phyloP scores from a whole-genome alignment of 2,113 vertebrate species.

The Gnathonemus longibarbis region DNA sequence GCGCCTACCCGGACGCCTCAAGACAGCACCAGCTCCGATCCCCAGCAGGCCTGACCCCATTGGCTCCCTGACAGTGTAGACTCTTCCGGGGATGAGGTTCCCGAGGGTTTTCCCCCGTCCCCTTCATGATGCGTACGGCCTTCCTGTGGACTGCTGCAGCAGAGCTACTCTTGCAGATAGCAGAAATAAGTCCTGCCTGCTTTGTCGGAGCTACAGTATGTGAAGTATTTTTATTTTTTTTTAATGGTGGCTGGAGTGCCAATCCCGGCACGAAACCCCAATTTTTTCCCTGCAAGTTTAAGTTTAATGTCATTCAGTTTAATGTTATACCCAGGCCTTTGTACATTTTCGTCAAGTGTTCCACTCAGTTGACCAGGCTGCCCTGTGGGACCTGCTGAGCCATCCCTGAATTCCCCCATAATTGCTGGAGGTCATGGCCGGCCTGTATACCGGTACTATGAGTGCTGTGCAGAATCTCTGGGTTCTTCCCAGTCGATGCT shows the following conservation, averaged over 20 bases:
- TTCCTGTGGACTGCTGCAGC: not conserved
- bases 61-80: not conserved
- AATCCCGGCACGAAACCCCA: too few relatives aligned
- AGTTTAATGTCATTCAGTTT: not conserved
- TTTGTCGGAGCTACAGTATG: too few relatives aligned
- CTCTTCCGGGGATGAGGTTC: not conserved
- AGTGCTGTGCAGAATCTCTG: not conserved
- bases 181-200: not conserved
- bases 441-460: not conserved
- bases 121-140: not conserved
- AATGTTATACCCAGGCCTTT: not conserved
- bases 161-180: not conserved
- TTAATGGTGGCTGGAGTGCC: too few relatives aligned
- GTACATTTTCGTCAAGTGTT: not conserved
- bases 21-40: not conserved
- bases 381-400: not conserved
- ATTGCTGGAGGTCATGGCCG: not conserved
- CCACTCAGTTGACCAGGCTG: not conserved
- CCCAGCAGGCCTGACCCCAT: not conserved
- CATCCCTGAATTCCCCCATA: not conserved
- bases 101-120: not conserved
- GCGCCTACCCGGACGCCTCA: fast-evolving
- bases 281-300: too few relatives aligned
- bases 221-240: too few relatives aligned
- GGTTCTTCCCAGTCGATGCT: not conserved